These are phyloP conservation scores for Merodon equestris DNA, from an alignment of 2,888 invertebrate genomes.

Conservation along the genomic window DNA sequence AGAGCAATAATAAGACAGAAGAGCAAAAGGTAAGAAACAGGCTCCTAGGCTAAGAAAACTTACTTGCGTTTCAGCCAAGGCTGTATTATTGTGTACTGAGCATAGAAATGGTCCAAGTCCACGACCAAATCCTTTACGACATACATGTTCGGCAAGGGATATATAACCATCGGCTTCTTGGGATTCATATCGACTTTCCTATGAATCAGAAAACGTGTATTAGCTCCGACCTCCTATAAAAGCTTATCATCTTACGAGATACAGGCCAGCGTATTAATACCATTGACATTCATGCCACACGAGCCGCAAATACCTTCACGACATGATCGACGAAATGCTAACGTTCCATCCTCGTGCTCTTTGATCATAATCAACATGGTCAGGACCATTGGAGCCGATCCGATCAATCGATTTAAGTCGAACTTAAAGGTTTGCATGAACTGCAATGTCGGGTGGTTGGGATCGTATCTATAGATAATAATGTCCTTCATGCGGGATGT, in stretches of 20 bases:
- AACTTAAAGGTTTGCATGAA: slow-evolving; percentile 82
- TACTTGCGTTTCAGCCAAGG: slow-evolving; percentile 94
- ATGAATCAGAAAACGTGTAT: not conserved
- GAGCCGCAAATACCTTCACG: slow-evolving; percentile 99
- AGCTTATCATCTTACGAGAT: slow-evolving; percentile 79
- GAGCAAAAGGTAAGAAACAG: too few relatives aligned
- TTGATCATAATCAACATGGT: slow-evolving; percentile 98
- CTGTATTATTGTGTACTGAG: slow-evolving; percentile 95
- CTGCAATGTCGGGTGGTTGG: slow-evolving; percentile 90
- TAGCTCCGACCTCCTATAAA: not conserved
- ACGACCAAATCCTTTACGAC: slow-evolving; percentile 96
- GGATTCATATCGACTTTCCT: slow-evolving; percentile 77
- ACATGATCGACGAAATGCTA: slow-evolving; percentile 97
- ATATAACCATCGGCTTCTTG: slow-evolving; percentile 88
- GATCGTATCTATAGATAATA: slow-evolving; percentile 92
- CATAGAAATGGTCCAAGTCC: slow-evolving; percentile 96
- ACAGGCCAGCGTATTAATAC: slow-evolving; percentile 95
- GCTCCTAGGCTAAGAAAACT: slow-evolving; percentile 56
- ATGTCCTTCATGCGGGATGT: slow-evolving; percentile 82
- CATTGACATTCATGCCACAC: slow-evolving; percentile 98
- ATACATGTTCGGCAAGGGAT: slow-evolving; percentile 99
- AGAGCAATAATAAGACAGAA: too few relatives aligned
- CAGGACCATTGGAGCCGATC: slow-evolving; percentile 96
- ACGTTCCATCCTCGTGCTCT: slow-evolving; percentile 94
- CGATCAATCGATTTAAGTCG: slow-evolving; percentile 83